Percentiles rank a stretch among this genome's conserved stretches.
These are phyloP conservation scores for Drosophila sordidapex DNA, from an alignment of 2,888 invertebrate species.

Conservation along the genomic window DNA sequence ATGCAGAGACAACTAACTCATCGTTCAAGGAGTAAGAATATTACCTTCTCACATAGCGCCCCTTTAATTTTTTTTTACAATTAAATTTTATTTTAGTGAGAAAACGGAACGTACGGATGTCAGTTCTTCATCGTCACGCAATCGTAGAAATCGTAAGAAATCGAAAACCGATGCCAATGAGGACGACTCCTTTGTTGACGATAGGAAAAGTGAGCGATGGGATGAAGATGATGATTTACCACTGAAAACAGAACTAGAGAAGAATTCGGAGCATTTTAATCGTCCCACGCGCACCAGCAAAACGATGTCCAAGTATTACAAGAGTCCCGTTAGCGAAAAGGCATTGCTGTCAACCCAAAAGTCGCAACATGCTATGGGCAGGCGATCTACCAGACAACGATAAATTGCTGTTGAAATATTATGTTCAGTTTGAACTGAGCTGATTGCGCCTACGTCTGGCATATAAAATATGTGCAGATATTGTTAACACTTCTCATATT, in stretches of 20 bases:
- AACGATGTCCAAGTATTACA: slow-evolving; percentile 83
- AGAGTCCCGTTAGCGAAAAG: slow-evolving; percentile 68
- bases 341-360: slow-evolving; percentile 41
- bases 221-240: slow-evolving; percentile 75
- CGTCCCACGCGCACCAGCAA: slow-evolving; percentile 83
- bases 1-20: slow-evolving; percentile 30
- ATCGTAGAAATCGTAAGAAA: slow-evolving; percentile 68
- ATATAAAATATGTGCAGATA: slow-evolving; percentile 62
- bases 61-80: neutral
- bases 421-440: slow-evolving; percentile 3
- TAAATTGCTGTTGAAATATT: slow-evolving; percentile 28
- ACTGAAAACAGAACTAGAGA: slow-evolving; percentile 63
- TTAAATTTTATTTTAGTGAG: slow-evolving; percentile 47
- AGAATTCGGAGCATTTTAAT: slow-evolving; percentile 34
- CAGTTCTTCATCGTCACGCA: slow-evolving; percentile 70
- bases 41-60: neutral
- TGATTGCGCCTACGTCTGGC: slow-evolving; percentile 27
- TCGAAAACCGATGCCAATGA: slow-evolving; percentile 53
- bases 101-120: slow-evolving; percentile 70
- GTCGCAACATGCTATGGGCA: slow-evolving; percentile 72
- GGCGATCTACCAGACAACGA: slow-evolving; percentile 73
- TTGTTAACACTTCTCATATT: slow-evolving; percentile 36
- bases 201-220: slow-evolving; percentile 52
- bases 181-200: slow-evolving; percentile 56
- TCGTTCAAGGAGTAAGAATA: slow-evolving; percentile 59